Evolutionary conservation across 2,888 invertebrate species (phyloP), one percentile per base, ranked within the genome.

Genomic region (Agelastica alni): DNA sequence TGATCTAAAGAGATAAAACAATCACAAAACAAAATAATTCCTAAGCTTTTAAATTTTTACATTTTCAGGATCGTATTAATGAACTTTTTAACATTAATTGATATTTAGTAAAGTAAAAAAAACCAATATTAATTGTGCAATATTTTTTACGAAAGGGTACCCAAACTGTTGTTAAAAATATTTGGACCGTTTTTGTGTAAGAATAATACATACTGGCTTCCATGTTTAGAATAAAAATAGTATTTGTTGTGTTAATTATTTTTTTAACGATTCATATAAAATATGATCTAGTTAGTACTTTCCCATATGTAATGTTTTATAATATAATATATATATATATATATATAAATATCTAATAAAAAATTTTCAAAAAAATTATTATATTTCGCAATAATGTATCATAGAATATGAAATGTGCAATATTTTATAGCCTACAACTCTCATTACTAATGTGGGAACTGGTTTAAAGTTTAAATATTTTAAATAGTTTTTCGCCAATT

Each of bases 391-490:
- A 46, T 51, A 53, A 53, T 59, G 58, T 56, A 49, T 42, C 41
- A 41, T 42, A 18, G 28, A 49, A 31, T 46, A 54, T 47, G 57
- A 45, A 56, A 64, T 51, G 66, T 67, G 66, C 66, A 67, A 66
- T 67, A 67, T 67, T 61, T 59, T 64, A 58, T 61, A 58, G 54
- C 58, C 57, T 61, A 46, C 36, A 36, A 41, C 49, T 20, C 39
- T 37, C 28, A 37, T 28, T 42, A 12, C 31, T 49, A 34, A 54
- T 49, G 42, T n/a, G 49, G 22, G 31, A 32, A 49, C 10, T 39
- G 17, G 18, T 37, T 39, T 10, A 20, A 3, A 18, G n/a, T n/a
- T n/a, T n/a, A n/a, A n/a, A 20, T 39, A 10, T 34, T 34, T 34
- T 4, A 6, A 12, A 32, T 32, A 10, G 34, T 34, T n/a, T 34